Conservation (phyloP, 2,113 vertebrate genomes). For the Delphinapterus leucas region DNA sequence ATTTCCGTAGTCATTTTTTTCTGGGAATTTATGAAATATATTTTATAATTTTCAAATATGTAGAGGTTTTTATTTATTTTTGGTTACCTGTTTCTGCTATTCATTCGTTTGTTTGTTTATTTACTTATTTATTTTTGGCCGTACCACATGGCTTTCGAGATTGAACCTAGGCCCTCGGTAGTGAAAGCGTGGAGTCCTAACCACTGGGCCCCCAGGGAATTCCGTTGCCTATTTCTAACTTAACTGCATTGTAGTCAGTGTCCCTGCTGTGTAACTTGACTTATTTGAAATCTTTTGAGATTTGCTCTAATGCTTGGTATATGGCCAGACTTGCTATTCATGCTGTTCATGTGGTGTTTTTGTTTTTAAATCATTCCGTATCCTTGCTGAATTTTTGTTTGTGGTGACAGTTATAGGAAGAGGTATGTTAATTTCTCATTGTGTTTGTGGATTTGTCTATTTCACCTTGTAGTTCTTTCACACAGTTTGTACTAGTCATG, state of each 20-base stretch:
- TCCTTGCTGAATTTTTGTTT: not conserved
- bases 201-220: not conserved
- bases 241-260: not conserved
- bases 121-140: not conserved
- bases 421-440: not conserved
- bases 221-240: not conserved
- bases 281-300: not conserved
- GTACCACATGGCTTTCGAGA: not conserved
- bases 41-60: not conserved
- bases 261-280: not conserved
- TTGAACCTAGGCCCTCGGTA: not conserved
- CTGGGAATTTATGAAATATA: not conserved
- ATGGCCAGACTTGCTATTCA: not conserved
- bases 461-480: not conserved
- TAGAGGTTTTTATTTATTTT: not conserved
- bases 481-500: not conserved
- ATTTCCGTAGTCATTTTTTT: not conserved
- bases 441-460: not conserved
- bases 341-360: not conserved
- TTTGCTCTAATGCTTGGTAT: not conserved
- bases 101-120: too few species aligned
- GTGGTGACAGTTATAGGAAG: not conserved
- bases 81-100: not conserved
- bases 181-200: not conserved
- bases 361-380: not conserved